phyloP scores from a whole-genome alignment of 2,888 invertebrate genomes.

The Osmoderma eremita region DNA sequence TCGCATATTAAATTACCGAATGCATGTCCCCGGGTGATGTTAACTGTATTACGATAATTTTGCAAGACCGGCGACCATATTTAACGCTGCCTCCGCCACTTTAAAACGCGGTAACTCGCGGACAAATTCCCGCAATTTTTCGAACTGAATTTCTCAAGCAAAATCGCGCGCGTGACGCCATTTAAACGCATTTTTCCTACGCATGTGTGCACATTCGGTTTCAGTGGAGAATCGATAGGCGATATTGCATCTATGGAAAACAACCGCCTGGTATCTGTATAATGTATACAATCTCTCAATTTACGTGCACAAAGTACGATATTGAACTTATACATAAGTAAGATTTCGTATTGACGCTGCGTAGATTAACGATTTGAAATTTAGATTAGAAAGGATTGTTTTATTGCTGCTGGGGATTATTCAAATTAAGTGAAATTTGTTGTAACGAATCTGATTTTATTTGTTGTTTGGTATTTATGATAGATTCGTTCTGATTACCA shows the following conservation, averaged over 20 bases:
- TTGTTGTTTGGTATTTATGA: too few species aligned
- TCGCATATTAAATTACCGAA: conserved; percentile 32
- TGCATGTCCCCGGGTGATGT: conserved; percentile 15
- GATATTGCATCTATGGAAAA: background rate
- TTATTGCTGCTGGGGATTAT: conserved; percentile 1
- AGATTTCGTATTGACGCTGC: background rate
- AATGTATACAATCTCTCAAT: conserved; percentile 22
- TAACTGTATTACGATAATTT: conserved; percentile 15
- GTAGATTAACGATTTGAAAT: conserved; percentile 1
- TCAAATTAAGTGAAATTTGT: conserved; percentile 2
- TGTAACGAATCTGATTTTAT: too few species aligned
- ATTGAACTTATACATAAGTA: conserved; percentile 2
- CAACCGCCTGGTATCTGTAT: background rate
- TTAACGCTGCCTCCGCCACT: background rate
- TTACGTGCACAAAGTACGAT: conserved; percentile 8
- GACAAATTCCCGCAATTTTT: conserved; percentile 21
- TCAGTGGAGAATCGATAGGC: background rate
- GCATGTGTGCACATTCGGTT: background rate
- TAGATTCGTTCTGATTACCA: too few species aligned
- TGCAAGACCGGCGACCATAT: conserved; percentile 19
- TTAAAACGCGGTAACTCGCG: background rate
- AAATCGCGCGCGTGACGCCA: background rate
- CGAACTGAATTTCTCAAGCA: conserved; percentile 24
- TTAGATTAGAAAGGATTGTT: conserved; percentile 5
- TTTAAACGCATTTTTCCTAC: background rate